A percentile compares a stretch with the other conserved stretches of the same genome.
phyloP scores from a whole-genome alignment of 2,888 invertebrate genomes.

The Amblyjoppa proteus region DNA sequence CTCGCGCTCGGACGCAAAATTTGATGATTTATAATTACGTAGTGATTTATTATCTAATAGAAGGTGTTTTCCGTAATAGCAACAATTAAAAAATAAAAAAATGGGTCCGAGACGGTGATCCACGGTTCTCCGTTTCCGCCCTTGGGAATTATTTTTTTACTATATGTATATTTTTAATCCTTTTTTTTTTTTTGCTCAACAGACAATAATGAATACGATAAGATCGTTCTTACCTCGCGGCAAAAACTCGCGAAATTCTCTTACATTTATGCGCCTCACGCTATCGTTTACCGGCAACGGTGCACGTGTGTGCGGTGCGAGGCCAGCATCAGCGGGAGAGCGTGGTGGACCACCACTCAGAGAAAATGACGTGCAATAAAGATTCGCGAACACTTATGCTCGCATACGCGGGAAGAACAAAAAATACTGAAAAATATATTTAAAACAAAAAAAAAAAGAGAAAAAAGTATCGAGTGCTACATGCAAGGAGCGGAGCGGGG shows the following conservation, averaged over 20 bases:
- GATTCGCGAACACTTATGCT: background rate
- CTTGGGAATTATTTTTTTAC: background rate
- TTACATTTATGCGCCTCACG: conserved; percentile 18
- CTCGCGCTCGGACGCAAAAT: too few relatives aligned
- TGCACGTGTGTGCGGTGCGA: background rate
- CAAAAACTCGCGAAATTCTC: conserved; percentile 30
- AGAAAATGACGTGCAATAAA: conserved; percentile 35
- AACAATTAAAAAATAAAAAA: background rate
- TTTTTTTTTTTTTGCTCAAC: background rate
- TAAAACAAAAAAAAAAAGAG: background rate
- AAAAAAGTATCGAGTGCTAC: background rate
- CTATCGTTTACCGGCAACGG: background rate
- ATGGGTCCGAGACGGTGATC: background rate
- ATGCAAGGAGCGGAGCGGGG: background rate
- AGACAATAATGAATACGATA: conserved; percentile 19
- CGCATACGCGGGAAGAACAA: background rate
- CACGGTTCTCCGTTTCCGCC: background rate
- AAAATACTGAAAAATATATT: background rate
- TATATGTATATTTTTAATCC: background rate
- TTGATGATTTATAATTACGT: background rate
- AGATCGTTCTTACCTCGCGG: conserved; percentile 27
- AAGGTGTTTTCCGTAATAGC: background rate
- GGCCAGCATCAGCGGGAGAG: background rate
- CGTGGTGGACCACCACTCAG: background rate
- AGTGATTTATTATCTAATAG: too few relatives aligned